phyloP scores from a whole-genome alignment of 2,888 invertebrate species.

The Parascotia fuliginaria region DNA sequence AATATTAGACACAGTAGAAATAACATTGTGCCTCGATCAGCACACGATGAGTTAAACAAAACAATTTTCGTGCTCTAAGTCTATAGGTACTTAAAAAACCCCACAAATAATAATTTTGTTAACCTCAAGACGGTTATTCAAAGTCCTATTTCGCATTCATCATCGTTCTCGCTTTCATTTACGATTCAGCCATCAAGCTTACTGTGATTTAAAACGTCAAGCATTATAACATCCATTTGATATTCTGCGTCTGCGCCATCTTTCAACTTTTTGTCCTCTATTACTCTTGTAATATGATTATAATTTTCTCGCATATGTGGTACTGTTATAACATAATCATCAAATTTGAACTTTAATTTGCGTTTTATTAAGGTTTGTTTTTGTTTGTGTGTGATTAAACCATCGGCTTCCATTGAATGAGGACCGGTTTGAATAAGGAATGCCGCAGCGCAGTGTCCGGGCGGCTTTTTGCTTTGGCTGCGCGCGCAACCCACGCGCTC shows the following conservation, averaged over 20 bases:
- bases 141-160: conserved; percentile 24
- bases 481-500: conserved; percentile 72
- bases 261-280: conserved; percentile 73
- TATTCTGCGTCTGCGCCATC: conserved; percentile 67
- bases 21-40: too few relatives aligned
- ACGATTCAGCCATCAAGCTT: conserved; percentile 57
- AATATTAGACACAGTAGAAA: too few relatives aligned
- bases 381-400: conserved; percentile 44
- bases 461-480: conserved; percentile 76
- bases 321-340: conserved; percentile 29
- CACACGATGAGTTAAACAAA: too few relatives aligned
- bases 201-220: conserved; percentile 57
- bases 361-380: conserved; percentile 50
- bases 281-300: conserved; percentile 75
- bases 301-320: conserved; percentile 66
- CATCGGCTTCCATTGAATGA: conserved; percentile 77
- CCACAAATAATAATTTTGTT: background rate
- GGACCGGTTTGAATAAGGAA: conserved; percentile 79
- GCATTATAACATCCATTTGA: conserved; percentile 58
- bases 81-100: too few relatives aligned
- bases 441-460: conserved; percentile 67
- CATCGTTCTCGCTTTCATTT: conserved; percentile 53
- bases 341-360: conserved; percentile 43
- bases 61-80: too few relatives aligned
- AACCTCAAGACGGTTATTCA: background rate